Percentiles rank a stretch among this genome's conserved stretches.
Evolutionary conservation across 2,113 vertebrate species (phyloP).

Genomic region (Centropristis striata): DNA sequence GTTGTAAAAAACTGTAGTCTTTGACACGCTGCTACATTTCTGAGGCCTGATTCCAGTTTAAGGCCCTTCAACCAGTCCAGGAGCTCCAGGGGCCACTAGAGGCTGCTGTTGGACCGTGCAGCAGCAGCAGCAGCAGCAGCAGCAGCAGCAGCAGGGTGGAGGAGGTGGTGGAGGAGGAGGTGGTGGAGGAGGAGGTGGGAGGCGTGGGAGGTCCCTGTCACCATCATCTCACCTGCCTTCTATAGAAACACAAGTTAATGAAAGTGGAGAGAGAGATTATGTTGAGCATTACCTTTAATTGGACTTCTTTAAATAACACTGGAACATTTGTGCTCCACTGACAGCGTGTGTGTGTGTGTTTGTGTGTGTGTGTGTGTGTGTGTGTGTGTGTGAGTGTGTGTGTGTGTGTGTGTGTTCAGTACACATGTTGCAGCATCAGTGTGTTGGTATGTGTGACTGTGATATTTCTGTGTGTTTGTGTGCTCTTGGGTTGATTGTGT

Average conservation of each 20-base stretch:
- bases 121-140: too few relatives aligned
- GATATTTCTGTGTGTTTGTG: background rate
- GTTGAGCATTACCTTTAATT: constrained; percentile 83
- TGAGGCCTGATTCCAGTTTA: constrained; percentile 13
- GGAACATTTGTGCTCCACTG: constrained; percentile 33
- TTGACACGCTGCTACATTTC: constrained; percentile 26
- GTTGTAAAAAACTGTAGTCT: too few relatives aligned
- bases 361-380: constrained; percentile 5
- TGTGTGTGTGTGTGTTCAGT: background rate
- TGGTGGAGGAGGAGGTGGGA: too few relatives aligned
- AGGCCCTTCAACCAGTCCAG: background rate
- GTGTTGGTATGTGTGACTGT: background rate
- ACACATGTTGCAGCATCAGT: background rate
- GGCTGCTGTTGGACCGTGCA: constrained; percentile 75
- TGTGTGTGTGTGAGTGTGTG: background rate
- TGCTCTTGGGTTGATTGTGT: background rate
- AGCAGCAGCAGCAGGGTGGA: too few relatives aligned
- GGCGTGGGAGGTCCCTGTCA: constrained; percentile 65
- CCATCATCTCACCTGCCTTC: constrained; percentile 58
- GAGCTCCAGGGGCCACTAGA: constrained; percentile 57
- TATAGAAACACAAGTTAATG: constrained; percentile 80
- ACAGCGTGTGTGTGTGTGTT: background rate
- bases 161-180: too few relatives aligned
- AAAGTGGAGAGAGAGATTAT: constrained; percentile 81
- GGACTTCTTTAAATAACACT: constrained; percentile 82